phyloP scores from a whole-genome alignment of 1,140 invertebrate species.

The Chironomus tepperi region DNA sequence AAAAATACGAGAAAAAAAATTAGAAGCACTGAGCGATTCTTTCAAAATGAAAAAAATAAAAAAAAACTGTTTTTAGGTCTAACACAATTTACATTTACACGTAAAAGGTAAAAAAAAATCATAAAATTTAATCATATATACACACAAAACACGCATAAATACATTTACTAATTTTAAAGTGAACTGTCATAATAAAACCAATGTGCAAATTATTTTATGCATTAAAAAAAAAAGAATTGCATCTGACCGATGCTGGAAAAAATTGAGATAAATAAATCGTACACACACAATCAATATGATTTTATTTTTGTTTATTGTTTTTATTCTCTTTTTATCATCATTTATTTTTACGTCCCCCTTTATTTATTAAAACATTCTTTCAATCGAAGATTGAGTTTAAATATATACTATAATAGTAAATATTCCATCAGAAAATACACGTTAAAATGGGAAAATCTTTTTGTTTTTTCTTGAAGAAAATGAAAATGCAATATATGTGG shows the following conservation, averaged over 20 bases:
- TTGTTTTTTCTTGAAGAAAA: not conserved
- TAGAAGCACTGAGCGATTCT: too few species aligned
- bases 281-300: conserved; percentile 10
- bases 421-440: too few species aligned
- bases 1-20: too few species aligned
- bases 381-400: too few species aligned
- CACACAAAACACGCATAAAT: not conserved
- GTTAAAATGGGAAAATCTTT: too few species aligned
- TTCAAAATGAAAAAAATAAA: too few species aligned
- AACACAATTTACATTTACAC: not conserved
- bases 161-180: conserved; percentile 10
- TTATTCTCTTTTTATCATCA: not conserved
- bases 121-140: conserved; percentile 15
- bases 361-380: too few species aligned
- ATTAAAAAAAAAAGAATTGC: too few species aligned
- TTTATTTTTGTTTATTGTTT: not conserved
- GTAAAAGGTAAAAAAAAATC: not conserved
- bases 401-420: too few species aligned
- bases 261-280: conserved; percentile 20
- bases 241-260: too few species aligned
- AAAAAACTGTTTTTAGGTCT: not conserved
- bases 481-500: conserved; percentile 2
- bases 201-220: not conserved
- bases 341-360: not conserved
- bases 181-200: not conserved